Evolutionary conservation across 2,113 vertebrate genomes (phyloP).

Genomic region (Erpornis zantholeuca): DNA sequence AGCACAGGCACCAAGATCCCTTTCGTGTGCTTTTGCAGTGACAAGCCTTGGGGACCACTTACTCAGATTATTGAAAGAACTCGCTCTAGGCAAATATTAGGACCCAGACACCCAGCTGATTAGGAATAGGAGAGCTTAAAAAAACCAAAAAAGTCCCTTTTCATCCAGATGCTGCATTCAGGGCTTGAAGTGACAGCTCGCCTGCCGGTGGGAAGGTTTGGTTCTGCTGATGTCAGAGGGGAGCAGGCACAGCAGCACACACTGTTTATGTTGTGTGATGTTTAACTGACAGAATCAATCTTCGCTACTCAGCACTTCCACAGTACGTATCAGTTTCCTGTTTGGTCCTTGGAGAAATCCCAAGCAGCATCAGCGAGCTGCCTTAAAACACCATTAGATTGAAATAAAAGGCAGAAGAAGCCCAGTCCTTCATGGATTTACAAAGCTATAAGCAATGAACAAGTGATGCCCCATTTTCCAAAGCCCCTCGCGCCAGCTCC

Average conservation of each 20-base stretch:
- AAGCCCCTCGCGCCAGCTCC: neutral
- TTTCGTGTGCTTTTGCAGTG: fast-evolving
- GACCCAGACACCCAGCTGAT: neutral
- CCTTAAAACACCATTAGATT: neutral
- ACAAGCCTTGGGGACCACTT: neutral
- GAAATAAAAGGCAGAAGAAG: neutral
- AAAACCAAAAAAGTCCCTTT: neutral
- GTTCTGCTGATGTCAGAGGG: neutral
- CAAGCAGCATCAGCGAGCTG: neutral
- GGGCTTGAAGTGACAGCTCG: neutral
- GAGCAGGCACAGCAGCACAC: neutral
- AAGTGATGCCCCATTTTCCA: neutral
- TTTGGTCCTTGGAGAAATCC: slow-evolving; percentile 8
- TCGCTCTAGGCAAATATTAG: neutral
- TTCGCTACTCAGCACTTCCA: neutral
- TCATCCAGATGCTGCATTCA: neutral
- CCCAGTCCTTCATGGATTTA: neutral
- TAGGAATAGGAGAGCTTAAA: neutral
- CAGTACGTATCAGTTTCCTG: neutral
- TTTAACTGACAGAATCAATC: slow-evolving; percentile 19
- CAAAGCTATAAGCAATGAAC: neutral
- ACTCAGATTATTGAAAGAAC: neutral
- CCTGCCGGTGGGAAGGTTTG: neutral
- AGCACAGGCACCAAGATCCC: neutral
- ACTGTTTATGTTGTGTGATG: neutral